phyloP scores from a whole-genome alignment of 2,888 invertebrate species.

The Conomelus anceps region DNA sequence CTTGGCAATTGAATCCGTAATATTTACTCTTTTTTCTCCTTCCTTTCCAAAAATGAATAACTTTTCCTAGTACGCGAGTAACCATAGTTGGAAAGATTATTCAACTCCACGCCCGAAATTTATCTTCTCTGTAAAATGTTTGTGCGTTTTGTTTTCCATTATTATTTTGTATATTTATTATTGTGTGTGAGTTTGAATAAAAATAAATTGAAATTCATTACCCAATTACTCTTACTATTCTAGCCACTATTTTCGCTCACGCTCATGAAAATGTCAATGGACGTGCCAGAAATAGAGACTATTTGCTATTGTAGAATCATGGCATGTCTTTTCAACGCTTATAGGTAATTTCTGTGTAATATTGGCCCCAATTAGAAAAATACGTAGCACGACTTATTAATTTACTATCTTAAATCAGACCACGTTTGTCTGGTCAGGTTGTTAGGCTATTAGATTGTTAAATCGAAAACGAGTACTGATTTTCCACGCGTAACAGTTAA shows the following conservation, averaged over 20 bases:
- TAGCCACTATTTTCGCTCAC: not conserved
- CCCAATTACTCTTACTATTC: not conserved
- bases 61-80: too few species aligned
- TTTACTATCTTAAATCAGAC: not conserved
- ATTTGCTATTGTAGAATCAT: not conserved
- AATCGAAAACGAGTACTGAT: not conserved
- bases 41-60: too few species aligned
- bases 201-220: too few species aligned
- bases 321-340: not conserved
- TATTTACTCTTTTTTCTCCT: too few species aligned
- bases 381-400: not conserved
- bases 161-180: too few species aligned
- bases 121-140: too few species aligned
- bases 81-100: too few species aligned
- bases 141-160: too few species aligned
- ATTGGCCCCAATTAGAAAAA: not conserved
- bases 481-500: not conserved
- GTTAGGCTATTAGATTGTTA: not conserved
- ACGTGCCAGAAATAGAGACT: not conserved
- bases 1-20: too few species aligned
- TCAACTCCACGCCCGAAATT: too few species aligned
- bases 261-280: not conserved
- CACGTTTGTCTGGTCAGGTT: not conserved
- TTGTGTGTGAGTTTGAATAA: too few species aligned
- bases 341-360: not conserved